Evolutionary conservation across 2,113 vertebrate genomes (phyloP), one percentile per base, ranked within the genome.

Genomic region (Amphilophus citrinellus): DNA sequence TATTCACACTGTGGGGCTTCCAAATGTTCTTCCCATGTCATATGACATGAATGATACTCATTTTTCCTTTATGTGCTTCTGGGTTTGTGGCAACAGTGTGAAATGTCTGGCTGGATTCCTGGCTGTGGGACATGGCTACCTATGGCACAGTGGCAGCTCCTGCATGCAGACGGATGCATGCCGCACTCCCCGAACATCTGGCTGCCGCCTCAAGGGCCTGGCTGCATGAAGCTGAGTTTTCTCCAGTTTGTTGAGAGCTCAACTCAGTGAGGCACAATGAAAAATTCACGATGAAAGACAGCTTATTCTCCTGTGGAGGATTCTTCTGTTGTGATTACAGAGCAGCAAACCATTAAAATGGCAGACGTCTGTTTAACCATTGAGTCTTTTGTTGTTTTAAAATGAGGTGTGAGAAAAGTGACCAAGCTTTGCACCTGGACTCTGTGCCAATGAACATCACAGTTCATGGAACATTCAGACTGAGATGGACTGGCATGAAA

Each of bases 141-240:
- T 53, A 56, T n/a, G 68, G 68, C 47, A 56, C 47, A 5, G 35
- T 42, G 37, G 37, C 57, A 77, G 57, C 35, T 42, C 57, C 30
- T 75, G 37, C 42, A 42, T 13, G 61, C 20, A 50, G 44, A 30
- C 77, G 59, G 65, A 76, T 10, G 56, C 11, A 7, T 1, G 6
- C 42, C 18, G 18, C 20, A 1, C 10, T 53, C 61, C 77, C 60
- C 1, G 1, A 56, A 68, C 84, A 92, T 90, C 84, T 90, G 79
- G 17, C 7, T 4, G 14, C 14, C 22, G 35, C 71, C 47, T 30
- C 8, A 0, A 35, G 79, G 62, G 61, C 75, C 20, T 7, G n/a
- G 17, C 35, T 3, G 53, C 11, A 14, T 50, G 68, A 83, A 84
- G 53, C 65, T 35, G n/a, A 68, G 61, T 85, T 60, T 5, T 77